phyloP scores from a whole-genome alignment of 1,140 invertebrate genomes.

The Lordiphosa mommai region DNA sequence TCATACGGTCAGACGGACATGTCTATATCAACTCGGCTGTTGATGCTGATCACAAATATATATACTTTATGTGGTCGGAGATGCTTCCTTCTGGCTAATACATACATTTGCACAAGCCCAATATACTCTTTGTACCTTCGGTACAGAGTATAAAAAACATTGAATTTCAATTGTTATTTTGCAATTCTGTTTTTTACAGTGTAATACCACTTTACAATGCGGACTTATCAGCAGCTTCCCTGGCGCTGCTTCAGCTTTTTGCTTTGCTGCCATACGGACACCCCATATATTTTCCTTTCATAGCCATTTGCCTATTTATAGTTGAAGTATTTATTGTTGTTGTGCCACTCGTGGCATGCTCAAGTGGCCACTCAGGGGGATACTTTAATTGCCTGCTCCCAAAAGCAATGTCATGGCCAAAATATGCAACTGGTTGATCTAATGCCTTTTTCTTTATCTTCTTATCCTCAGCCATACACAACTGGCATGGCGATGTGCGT shows the following conservation, averaged over 20 bases:
- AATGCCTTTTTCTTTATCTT: slow-evolving; percentile 2
- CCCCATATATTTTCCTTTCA: slow-evolving; percentile 60
- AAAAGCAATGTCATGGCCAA: slow-evolving; percentile 60
- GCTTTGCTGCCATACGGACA: slow-evolving; percentile 13
- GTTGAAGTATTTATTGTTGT: slow-evolving; percentile 77
- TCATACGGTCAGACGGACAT: too few relatives aligned
- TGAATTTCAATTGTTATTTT: background rate
- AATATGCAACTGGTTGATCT: slow-evolving; percentile 57
- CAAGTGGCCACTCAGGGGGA: slow-evolving; percentile 64
- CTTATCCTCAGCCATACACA: slow-evolving; percentile 87
- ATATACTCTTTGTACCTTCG: too few relatives aligned
- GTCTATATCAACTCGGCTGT: too few relatives aligned
- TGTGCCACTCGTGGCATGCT: slow-evolving; percentile 69
- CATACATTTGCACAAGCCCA: too few relatives aligned
- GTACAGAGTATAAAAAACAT: background rate
- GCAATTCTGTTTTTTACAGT: slow-evolving; percentile 12
- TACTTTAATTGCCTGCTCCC: slow-evolving; percentile 61
- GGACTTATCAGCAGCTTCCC: slow-evolving; percentile 32
- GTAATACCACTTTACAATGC: background rate
- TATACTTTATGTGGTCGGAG: too few relatives aligned
- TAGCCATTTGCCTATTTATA: slow-evolving; percentile 75
- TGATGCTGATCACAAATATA: too few relatives aligned
- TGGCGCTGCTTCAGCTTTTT: slow-evolving; percentile 8
- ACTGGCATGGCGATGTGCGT: slow-evolving; percentile 91
- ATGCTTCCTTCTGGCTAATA: too few relatives aligned